phyloP scores from a whole-genome alignment of 2,888 invertebrate genomes.

The Scrobipalpa costella region DNA sequence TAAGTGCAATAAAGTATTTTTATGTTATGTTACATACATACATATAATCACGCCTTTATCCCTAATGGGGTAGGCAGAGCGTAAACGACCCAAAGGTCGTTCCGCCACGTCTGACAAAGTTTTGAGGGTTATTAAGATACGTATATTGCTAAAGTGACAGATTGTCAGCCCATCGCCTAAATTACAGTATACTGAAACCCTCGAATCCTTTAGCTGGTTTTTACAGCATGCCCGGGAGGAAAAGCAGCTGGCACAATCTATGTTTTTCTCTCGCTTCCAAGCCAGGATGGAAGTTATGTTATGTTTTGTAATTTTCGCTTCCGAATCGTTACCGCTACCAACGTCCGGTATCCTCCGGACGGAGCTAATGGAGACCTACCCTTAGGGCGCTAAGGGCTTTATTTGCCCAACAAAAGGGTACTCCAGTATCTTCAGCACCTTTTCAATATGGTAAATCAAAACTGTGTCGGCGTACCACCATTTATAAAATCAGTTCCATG shows the following conservation, averaged over 20 bases:
- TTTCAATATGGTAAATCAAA: slow-evolving; percentile 59
- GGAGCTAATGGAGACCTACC: not conserved
- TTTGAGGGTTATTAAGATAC: too few species aligned
- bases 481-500: slow-evolving; percentile 50
- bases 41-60: too few species aligned
- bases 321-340: too few species aligned
- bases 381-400: slow-evolving; percentile 13
- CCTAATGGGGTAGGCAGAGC: too few species aligned
- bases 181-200: too few species aligned
- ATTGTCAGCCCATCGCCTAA: too few species aligned
- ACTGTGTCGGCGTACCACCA: slow-evolving; percentile 43
- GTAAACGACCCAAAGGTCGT: too few species aligned
- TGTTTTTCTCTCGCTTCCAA: not conserved
- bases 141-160: too few species aligned
- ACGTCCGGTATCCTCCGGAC: not conserved
- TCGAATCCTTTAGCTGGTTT: not conserved
- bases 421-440: slow-evolving; percentile 41
- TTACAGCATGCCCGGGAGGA: not conserved
- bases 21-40: too few species aligned
- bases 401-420: slow-evolving; percentile 50
- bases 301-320: too few species aligned
- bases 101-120: too few species aligned
- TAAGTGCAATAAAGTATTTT: too few species aligned
- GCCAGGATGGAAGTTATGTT: not conserved
- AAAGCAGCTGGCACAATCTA: not conserved